Percentiles rank a stretch among this genome's conserved stretches.
Conservation (phyloP, 2,113 vertebrate species). For the Stictonetta naevosa region DNA sequence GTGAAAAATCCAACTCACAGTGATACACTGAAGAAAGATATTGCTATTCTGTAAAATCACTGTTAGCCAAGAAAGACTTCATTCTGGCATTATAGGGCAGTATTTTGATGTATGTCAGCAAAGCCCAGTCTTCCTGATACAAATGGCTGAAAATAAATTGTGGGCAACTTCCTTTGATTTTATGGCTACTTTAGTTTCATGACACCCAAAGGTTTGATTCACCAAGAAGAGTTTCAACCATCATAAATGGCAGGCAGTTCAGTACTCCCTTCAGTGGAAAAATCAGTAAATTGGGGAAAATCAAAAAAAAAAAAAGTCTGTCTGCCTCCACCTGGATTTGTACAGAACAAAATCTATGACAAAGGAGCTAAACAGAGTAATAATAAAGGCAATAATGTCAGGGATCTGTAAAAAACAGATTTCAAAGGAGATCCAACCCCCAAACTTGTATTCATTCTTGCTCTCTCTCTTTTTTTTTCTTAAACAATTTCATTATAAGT, state of each 20-base stretch:
- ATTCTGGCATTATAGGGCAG: not conserved
- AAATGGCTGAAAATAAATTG: not conserved
- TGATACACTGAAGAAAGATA: not conserved
- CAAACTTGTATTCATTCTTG: not conserved
- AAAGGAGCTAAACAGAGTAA: conserved; percentile 13
- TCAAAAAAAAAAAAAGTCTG: rapidly evolving
- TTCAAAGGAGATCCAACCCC: conserved; percentile 14
- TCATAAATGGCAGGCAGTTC: not conserved
- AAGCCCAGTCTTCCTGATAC: not conserved
- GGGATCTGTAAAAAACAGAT: not conserved
- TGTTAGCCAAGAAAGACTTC: not conserved
- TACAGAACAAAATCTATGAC: not conserved
- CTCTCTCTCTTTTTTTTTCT: not conserved
- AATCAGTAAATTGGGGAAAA: not conserved
- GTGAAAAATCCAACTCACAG: not conserved
- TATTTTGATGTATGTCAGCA: not conserved
- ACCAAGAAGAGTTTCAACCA: not conserved
- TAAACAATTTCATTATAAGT: conserved; percentile 41
- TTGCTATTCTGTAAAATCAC: not conserved
- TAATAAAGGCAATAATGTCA: conserved; percentile 31
- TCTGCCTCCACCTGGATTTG: not conserved
- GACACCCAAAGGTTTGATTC: not conserved
- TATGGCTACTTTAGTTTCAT: not conserved
- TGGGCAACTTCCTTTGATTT: not conserved
- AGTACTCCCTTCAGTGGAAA: not conserved